phyloP scores from a whole-genome alignment of 1,140 invertebrate genomes.

The Drosophila truncata region DNA sequence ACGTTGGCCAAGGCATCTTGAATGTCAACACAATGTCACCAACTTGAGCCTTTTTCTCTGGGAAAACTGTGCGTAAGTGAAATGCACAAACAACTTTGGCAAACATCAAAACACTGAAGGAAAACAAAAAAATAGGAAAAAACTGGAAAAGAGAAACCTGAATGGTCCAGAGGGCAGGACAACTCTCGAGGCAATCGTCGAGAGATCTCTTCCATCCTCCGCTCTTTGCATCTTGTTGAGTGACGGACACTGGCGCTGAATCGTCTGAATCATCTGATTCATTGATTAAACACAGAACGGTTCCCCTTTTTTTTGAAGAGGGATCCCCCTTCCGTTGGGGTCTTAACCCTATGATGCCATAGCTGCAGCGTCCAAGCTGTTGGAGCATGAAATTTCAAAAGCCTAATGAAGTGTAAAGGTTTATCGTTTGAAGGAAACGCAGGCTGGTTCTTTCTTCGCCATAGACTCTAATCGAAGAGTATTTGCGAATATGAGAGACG shows the following conservation, averaged over 20 bases:
- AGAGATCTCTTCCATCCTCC: conserved; percentile 8
- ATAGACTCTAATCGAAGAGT: not conserved
- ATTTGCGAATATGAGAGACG: not conserved
- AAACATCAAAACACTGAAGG: conserved; percentile 51
- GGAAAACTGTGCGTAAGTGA: conserved; percentile 56
- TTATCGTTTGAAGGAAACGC: conserved; percentile 71
- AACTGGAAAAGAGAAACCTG: not conserved
- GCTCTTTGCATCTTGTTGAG: conserved; percentile 59
- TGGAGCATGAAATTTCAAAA: conserved; percentile 78
- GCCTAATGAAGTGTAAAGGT: conserved; percentile 82
- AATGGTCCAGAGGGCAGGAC: conserved; percentile 16
- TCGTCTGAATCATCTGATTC: conserved; percentile 76
- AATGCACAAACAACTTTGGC: conserved; percentile 59
- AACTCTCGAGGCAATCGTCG: conserved; percentile 41
- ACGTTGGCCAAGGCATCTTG: conserved; percentile 28
- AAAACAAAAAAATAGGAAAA: not conserved
- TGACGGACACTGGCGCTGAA: conserved; percentile 66
- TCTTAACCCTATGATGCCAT: conserved; percentile 70
- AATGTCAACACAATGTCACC: conserved; percentile 69
- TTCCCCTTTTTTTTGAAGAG: conserved; percentile 15
- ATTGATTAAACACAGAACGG: conserved; percentile 74
- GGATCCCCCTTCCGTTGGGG: conserved; percentile 13
- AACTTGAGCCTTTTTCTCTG: conserved; percentile 8
- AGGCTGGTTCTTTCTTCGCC: conserved; percentile 31
- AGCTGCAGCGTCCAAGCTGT: conserved; percentile 63